Conservation (phyloP, 2,113 vertebrate genomes). For the Agapornis roseicollis region DNA sequence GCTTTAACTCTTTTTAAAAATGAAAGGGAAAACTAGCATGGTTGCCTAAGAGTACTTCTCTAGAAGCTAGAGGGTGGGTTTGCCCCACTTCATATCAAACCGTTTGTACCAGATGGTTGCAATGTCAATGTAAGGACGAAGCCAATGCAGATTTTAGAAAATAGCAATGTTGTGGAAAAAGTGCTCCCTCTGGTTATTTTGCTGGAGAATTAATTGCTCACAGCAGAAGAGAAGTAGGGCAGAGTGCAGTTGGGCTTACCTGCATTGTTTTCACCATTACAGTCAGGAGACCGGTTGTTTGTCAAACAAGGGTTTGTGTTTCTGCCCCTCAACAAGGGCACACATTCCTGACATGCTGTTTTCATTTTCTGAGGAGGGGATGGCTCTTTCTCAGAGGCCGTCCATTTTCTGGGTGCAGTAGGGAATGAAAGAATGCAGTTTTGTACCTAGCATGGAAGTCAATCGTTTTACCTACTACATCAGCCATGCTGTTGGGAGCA, state of each 20-base stretch:
- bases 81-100: slow-evolving; percentile 51
- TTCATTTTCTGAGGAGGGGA: neutral
- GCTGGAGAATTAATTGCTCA: slow-evolving; percentile 32
- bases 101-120: slow-evolving; percentile 53
- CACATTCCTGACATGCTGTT: neutral
- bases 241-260: slow-evolving; percentile 54
- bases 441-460: neutral
- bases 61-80: slow-evolving; percentile 46
- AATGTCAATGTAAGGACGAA: slow-evolving; percentile 65
- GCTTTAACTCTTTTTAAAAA: neutral
- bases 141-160: slow-evolving; percentile 53
- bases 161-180: slow-evolving; percentile 45
- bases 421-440: neutral
- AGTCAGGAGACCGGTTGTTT: neutral
- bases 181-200: slow-evolving; percentile 63
- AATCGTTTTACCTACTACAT: neutral
- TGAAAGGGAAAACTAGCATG: neutral
- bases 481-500: slow-evolving; percentile 48
- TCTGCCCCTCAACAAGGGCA: neutral
- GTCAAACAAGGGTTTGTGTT: neutral
- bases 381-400: neutral
- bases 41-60: slow-evolving; percentile 9
- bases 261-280: slow-evolving; percentile 5
- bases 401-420: neutral
- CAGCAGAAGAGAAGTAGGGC: slow-evolving; percentile 47